A percentile compares a stretch with the other conserved stretches of the same genome.
Conservation (phyloP, 2,113 vertebrate species). For the Glaucidium brasilianum region DNA sequence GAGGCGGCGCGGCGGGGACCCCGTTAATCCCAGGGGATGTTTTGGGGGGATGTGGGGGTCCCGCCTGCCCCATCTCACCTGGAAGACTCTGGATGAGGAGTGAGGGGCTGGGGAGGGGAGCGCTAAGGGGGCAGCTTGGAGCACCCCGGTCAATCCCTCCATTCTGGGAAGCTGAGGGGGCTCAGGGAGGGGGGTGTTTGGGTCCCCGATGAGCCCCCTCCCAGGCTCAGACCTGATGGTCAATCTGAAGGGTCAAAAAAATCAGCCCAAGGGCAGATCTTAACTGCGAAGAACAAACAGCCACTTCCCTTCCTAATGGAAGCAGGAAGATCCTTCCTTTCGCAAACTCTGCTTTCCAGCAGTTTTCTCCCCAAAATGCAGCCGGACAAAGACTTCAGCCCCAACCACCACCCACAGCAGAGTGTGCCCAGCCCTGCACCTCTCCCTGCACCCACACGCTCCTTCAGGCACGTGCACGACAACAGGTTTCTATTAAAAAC, state of each 20-base stretch:
- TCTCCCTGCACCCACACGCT: background rate
- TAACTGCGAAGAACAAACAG: accelerated
- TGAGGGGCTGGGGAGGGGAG: background rate
- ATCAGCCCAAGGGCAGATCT: background rate
- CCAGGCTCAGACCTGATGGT: background rate
- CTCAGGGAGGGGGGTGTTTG: background rate
- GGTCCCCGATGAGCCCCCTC: background rate
- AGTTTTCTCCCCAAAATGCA: background rate
- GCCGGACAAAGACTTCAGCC: background rate
- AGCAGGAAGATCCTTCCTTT: background rate
- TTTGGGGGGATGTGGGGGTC: background rate
- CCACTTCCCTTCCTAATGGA: background rate
- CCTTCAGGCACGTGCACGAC: accelerated
- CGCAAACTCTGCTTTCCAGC: background rate
- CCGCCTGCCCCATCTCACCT: background rate
- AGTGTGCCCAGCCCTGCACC: background rate
- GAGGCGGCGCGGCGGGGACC: background rate
- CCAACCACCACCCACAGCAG: accelerated
- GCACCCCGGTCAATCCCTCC: background rate
- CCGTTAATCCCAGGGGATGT: background rate
- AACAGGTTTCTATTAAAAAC: background rate
- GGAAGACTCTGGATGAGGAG: background rate
- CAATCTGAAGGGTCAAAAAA: background rate
- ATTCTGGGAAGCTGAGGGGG: background rate
- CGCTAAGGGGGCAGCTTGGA: background rate